Conservation (phyloP, 2,797 vertebrate species). For the Clarias fuscus region DNA sequence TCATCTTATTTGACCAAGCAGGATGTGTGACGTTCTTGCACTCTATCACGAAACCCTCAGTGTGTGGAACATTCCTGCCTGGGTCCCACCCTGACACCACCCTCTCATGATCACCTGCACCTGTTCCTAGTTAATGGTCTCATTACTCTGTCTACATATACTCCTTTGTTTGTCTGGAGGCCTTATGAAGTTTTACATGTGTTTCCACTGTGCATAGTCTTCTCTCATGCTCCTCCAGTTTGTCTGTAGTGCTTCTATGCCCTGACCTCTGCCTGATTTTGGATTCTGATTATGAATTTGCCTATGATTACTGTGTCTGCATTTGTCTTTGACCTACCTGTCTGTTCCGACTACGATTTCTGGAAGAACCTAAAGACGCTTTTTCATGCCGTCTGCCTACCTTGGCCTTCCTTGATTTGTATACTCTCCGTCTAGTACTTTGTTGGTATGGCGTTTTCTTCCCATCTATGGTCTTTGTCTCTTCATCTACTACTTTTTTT, state of each 20-base stretch:
- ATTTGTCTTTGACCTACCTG: constrained; percentile 11
- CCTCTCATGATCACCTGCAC: constrained; percentile 31
- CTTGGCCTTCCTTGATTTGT: constrained; percentile 13
- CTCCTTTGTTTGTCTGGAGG: constrained; percentile 10
- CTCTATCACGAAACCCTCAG: background rate
- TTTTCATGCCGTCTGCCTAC: constrained; percentile 17
- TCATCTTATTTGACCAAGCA: constrained; percentile 24
- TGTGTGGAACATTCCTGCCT: constrained; percentile 23
- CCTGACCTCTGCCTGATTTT: constrained; percentile 10
- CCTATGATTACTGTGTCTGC: constrained; percentile 3
- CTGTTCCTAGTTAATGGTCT: constrained; percentile 27
- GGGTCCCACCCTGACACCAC: constrained; percentile 19
- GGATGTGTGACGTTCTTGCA: constrained; percentile 14
- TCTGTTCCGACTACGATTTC: background rate
- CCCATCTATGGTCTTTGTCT: background rate
- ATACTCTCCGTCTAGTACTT: background rate
- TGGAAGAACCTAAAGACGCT: constrained; percentile 4
- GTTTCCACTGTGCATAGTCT: constrained; percentile 14
- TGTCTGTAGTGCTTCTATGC: background rate
- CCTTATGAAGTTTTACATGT: constrained; percentile 18
- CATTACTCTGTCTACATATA: constrained; percentile 33
- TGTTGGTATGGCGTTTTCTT: background rate
- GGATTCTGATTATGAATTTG: constrained; percentile 19
- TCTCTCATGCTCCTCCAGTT: background rate
- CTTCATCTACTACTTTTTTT: background rate